Evolutionary conservation across 2,113 vertebrate genomes (phyloP).

Genomic region (Nyctibius bracteatus): DNA sequence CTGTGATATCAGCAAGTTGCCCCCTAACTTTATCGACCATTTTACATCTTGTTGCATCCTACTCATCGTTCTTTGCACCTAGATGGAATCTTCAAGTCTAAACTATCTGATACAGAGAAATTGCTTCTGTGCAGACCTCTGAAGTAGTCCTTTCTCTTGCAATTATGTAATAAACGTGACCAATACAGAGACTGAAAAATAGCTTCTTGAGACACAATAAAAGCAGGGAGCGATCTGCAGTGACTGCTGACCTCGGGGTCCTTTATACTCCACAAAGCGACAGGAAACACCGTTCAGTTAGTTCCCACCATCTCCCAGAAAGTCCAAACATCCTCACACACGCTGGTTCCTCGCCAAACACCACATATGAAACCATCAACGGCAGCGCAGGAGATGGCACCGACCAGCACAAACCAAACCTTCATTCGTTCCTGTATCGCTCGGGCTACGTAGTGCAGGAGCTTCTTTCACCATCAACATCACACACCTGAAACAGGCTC

Average conservation of each 20-base stretch:
- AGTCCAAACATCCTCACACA: neutral
- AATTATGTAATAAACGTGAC: neutral
- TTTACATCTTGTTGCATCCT: neutral
- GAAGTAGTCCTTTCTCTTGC: neutral
- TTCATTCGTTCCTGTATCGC: neutral
- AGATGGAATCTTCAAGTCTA: neutral
- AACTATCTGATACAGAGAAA: neutral
- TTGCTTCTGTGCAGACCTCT: neutral
- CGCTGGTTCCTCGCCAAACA: neutral
- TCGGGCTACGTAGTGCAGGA: neutral
- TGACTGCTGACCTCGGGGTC: neutral
- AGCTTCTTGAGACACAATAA: neutral
- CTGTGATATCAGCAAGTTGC: neutral
- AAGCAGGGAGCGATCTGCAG: neutral
- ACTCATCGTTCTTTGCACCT: neutral
- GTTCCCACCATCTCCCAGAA: neutral
- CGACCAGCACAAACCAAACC: neutral
- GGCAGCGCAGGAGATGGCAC: neutral
- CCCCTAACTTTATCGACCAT: neutral
- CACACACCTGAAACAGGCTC: no score
- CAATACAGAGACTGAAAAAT: neutral
- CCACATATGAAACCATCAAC: accelerated
- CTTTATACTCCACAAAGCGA: neutral
- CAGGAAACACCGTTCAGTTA: neutral
- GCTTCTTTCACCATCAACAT: neutral